A percentile compares a stretch with the other conserved stretches of the same genome.
These are phyloP conservation scores for Pimpla rufipes DNA, from an alignment of 2,888 invertebrate species.

Conservation along the genomic window DNA sequence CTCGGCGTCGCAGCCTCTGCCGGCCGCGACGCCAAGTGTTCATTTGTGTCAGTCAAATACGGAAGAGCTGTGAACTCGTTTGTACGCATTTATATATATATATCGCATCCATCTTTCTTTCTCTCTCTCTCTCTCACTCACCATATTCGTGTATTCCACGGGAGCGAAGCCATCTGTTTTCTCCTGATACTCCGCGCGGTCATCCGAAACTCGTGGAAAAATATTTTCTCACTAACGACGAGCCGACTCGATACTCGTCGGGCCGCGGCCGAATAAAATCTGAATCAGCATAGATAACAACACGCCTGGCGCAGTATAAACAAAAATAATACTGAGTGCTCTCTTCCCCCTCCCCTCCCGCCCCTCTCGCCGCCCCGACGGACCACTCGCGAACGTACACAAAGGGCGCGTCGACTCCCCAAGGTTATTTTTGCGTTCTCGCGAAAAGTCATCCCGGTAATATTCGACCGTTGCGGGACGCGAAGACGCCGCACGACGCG, in stretches of 20 bases:
- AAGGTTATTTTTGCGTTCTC: conserved; percentile 62
- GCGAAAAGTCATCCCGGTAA: conserved; percentile 58
- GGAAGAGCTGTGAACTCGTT: conserved; percentile 31
- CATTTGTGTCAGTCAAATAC: conserved; percentile 43
- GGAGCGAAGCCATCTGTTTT: conserved; percentile 56
- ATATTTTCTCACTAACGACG: conserved; percentile 63
- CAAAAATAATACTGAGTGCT: conserved; percentile 49
- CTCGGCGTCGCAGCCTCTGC: conserved; percentile 13
- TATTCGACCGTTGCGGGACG: conserved; percentile 43
- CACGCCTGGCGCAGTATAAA: conserved; percentile 26
- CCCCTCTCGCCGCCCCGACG: background rate
- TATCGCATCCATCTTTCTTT: too few species aligned
- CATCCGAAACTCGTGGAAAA: conserved; percentile 53
- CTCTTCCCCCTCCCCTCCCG: background rate
- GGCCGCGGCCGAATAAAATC: conserved; percentile 40
- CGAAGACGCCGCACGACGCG: background rate
- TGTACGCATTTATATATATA: conserved; percentile 34
- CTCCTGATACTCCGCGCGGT: conserved; percentile 24
- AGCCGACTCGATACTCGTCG: conserved; percentile 13
- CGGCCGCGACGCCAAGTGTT: conserved; percentile 56
- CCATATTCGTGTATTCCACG: too few species aligned
- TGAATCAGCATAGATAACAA: conserved; percentile 63
- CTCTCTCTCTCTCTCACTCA: too few species aligned
- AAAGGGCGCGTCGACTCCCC: conserved; percentile 23
- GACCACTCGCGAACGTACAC: background rate